Base-by-base conservation (phyloP, 2,113 vertebrate species). In the Otis tarda region DNA sequence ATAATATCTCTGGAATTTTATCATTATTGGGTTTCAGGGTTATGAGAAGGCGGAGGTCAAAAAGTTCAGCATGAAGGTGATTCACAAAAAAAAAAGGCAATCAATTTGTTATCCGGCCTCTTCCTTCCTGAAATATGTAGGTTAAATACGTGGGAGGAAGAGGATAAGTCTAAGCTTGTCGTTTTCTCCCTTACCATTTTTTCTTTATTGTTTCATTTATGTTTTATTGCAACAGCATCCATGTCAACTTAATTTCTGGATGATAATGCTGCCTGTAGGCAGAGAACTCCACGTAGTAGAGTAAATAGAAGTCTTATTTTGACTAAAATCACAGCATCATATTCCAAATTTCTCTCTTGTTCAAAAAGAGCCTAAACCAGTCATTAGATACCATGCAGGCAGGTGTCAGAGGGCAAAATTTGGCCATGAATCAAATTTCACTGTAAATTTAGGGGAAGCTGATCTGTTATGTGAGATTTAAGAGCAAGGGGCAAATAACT, bases 1-100 rank as follows among this genome's bases (percentile, higher is more conserved):
- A 10, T 73, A 74, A 13, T 30, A 73, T 47, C 94, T 82, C 60
- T 93, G 95, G 95, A 93, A 96, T 97, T 95, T 89, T 79, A 81
- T 87, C 87, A 19, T 89, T 55, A 45, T 80, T 90, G 85, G 24
- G 61, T 89, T 90, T 64, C 52, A 35, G 63, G 94, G 94, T 97
- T 96, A 93, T 6, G 71, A 52, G 73, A 57, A 96, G 92, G 83
- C 39, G 60, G 24, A 71, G 79, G 39, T 52, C 23, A 53, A 10
- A 37, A 80, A 63, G 27, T 59, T 90, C 33, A 33, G 80, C 33
- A 28, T 53, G 75, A 67, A 88, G 75, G 88, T 84, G 94, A 84
- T 77, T 20, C 56, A 25, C 41, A 53, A 59, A 39, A 55, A 37
- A 50, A 23, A 57, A 49, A 81, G 76, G 41, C 78, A 91, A 64